Evolutionary conservation across 37 sponge, comb jelly and placozoan species (phyloP).

Genomic region (Agelas oroides): DNA sequence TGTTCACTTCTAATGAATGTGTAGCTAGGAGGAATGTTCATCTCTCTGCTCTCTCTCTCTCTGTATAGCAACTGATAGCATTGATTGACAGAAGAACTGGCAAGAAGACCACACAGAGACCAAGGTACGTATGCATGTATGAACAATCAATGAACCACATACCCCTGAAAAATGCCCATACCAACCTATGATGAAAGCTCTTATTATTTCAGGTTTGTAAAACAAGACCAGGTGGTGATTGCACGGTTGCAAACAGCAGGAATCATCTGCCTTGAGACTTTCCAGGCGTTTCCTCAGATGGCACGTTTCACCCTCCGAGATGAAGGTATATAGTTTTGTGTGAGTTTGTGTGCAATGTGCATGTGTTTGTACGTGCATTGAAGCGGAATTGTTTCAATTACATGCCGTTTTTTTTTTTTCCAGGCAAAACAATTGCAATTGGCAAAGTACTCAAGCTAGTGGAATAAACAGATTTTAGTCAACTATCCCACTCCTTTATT

Average conservation of each 20-base stretch:
- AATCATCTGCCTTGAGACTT: constrained; percentile 93
- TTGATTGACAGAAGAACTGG: constrained; percentile 95
- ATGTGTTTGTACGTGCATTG: not conserved
- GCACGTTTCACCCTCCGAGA: constrained; percentile 97
- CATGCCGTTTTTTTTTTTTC: not conserved
- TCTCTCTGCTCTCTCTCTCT: not conserved
- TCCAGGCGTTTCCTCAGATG: constrained; percentile 97
- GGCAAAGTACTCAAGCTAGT: constrained; percentile 95
- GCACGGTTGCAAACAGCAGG: constrained; percentile 86
- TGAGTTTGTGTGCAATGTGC: not conserved
- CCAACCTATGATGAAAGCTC: not conserved
- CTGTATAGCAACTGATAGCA: constrained; percentile 77
- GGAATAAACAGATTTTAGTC: constrained; percentile 36
- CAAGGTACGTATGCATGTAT: constrained; percentile 57
- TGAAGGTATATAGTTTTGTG: constrained; percentile 83
- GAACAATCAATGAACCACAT: too few species aligned
- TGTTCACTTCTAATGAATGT: too few species aligned
- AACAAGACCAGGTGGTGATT: constrained; percentile 89
- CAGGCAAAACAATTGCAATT: constrained; percentile 97
- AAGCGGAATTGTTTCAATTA: too few species aligned
- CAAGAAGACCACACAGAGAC: constrained; percentile 69
- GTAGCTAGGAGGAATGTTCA: too few species aligned
- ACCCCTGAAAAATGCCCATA: not conserved
- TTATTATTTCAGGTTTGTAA: constrained; percentile 87
- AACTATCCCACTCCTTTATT: not conserved